Percentiles rank a stretch among this genome's conserved stretches.
Conservation (phyloP, 2,113 vertebrate species). For the Trichechus manatus region DNA sequence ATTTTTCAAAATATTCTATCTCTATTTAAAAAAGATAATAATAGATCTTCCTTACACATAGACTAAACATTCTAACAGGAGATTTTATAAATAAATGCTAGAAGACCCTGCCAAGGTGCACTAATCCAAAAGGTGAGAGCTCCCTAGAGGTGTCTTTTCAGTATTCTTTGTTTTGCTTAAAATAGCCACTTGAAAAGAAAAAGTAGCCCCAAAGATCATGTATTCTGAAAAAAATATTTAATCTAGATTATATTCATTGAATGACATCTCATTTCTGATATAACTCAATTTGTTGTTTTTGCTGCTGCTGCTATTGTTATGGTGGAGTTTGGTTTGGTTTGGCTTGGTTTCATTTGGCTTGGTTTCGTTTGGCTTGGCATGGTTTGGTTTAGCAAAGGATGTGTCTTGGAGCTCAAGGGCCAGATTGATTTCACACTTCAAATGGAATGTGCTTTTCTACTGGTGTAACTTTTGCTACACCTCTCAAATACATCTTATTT, state of each 20-base stretch:
- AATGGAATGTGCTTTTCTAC: not conserved
- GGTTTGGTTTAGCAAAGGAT: not conserved
- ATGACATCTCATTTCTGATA: not conserved
- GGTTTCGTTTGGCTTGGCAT: not conserved
- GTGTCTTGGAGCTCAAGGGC: not conserved
- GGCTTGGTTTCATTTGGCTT: not conserved
- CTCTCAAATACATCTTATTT: not conserved
- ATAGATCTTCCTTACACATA: not conserved
- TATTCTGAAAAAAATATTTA: not conserved
- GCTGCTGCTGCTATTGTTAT: not conserved
- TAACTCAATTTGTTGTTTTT: not conserved
- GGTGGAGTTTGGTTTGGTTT: no score
- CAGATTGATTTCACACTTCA: not conserved
- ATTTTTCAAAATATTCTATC: conserved; percentile 2
- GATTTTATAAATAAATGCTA: conserved; percentile 31
- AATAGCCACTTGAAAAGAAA: conserved; percentile 21
- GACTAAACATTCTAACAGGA: not conserved
- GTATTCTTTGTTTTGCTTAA: not conserved
- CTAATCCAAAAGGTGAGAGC: not conserved
- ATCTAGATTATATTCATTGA: not conserved
- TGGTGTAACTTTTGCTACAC: not conserved
- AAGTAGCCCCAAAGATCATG: not conserved
- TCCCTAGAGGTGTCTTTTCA: not conserved
- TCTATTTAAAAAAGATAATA: not conserved
- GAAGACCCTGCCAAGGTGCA: not conserved